Evolutionary conservation across 2,888 invertebrate species (phyloP).

Genomic region (Netelia inedita): DNA sequence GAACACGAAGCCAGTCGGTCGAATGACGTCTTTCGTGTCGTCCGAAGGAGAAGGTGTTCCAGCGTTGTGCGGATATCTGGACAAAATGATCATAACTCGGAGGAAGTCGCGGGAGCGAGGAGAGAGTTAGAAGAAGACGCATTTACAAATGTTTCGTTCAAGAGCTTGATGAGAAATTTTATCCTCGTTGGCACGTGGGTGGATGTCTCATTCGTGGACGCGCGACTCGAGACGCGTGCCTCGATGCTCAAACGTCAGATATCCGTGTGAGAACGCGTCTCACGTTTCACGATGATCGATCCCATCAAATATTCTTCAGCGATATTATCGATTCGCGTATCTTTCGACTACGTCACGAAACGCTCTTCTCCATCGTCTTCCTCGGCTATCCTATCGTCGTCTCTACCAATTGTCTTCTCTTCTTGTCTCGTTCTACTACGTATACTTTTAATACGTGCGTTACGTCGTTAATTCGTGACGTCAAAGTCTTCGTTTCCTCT

Average conservation of each 20-base stretch:
- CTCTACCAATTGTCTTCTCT: background rate
- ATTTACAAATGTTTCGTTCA: constrained; percentile 16
- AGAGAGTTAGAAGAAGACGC: background rate
- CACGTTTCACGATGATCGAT: background rate
- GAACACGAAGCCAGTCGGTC: background rate
- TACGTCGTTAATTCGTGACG: constrained; percentile 35
- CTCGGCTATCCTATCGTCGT: background rate
- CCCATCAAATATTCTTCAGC: background rate
- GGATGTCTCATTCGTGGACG: constrained; percentile 19
- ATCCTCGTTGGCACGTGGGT: constrained; percentile 51
- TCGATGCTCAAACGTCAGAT: background rate
- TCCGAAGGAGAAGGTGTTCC: constrained; percentile 23
- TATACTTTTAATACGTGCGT: background rate
- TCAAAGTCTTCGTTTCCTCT: constrained; percentile 50
- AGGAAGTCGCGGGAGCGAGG: background rate
- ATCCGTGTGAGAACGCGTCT: background rate
- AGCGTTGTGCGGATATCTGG: background rate
- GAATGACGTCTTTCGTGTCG: constrained; percentile 65
- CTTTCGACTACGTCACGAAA: constrained; percentile 9
- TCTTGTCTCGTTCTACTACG: background rate
- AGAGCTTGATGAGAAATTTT: constrained; percentile 33
- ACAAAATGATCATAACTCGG: constrained; percentile 3
- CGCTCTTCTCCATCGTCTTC: background rate
- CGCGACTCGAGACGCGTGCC: constrained; percentile 40
- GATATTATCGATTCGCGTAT: constrained; percentile 15